phyloP scores from a whole-genome alignment of 2,888 invertebrate species.

The Chalcis sispes region DNA sequence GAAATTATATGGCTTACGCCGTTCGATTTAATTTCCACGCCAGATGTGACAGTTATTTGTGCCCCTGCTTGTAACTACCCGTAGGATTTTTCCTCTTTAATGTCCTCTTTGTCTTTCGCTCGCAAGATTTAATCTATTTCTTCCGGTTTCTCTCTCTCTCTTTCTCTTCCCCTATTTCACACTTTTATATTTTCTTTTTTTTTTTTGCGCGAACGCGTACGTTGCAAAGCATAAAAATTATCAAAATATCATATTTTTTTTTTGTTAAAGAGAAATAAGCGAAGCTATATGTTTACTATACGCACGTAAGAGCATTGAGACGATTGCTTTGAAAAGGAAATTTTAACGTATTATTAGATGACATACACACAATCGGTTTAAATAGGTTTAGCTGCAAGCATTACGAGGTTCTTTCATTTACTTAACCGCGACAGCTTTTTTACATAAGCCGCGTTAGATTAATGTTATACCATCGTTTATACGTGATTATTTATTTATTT shows the following conservation, averaged over 20 bases:
- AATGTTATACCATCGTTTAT: too few relatives aligned
- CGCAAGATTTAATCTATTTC: slow-evolving; percentile 14
- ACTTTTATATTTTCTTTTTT: background rate
- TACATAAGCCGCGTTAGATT: too few relatives aligned
- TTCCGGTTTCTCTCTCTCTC: slow-evolving; percentile 3
- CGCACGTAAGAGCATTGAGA: background rate
- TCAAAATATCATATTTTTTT: too few relatives aligned
- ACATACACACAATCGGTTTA: slow-evolving; percentile 21
- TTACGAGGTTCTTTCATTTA: too few relatives aligned
- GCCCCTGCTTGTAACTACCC: background rate
- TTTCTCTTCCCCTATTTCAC: slow-evolving; percentile 30
- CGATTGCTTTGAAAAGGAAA: slow-evolving; percentile 40
- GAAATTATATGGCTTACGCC: slow-evolving; percentile 28
- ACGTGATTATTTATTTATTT: too few relatives aligned
- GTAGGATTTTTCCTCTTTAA: slow-evolving; percentile 37
- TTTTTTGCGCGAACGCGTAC: background rate
- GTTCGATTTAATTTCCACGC: slow-evolving; percentile 53
- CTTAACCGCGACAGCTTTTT: too few relatives aligned
- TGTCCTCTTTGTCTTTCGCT: slow-evolving; percentile 7
- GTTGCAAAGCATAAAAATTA: background rate
- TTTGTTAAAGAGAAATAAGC: too few relatives aligned
- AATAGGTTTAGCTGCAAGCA: background rate
- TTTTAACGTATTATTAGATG: slow-evolving; percentile 23
- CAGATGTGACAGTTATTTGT: slow-evolving; percentile 36
- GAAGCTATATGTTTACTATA: too few relatives aligned